Percentiles rank a stretch among this genome's conserved stretches.
phyloP scores from a whole-genome alignment of 1,140 invertebrate genomes.

The Caerostris extrusa region DNA sequence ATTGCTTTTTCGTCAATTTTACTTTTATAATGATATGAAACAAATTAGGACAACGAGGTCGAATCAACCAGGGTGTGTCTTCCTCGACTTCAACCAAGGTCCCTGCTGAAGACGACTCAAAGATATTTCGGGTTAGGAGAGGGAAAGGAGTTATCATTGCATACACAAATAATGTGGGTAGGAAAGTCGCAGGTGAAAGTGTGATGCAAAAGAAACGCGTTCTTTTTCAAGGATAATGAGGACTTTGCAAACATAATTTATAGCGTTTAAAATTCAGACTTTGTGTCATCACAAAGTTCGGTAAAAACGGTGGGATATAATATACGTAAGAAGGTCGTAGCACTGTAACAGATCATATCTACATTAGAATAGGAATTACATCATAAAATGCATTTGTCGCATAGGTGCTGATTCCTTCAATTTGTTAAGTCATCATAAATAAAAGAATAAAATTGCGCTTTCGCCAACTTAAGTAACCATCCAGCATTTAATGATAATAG shows the following conservation, averaged over 20 bases:
- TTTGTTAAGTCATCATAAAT: too few species aligned
- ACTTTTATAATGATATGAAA: constrained; percentile 63
- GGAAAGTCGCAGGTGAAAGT: constrained; percentile 21
- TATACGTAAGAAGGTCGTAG: too few species aligned
- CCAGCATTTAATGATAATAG: background rate
- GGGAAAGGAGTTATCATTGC: background rate
- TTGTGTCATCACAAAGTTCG: too few species aligned
- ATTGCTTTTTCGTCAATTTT: constrained; percentile 69
- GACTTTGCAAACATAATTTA: background rate
- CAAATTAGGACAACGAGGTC: constrained; percentile 77
- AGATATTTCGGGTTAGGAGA: constrained; percentile 25
- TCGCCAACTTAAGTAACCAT: background rate
- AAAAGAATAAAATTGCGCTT: background rate
- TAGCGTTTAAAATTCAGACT: background rate
- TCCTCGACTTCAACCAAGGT: constrained; percentile 65
- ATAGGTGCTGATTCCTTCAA: too few species aligned
- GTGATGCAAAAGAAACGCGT: constrained; percentile 12
- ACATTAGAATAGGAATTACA: too few species aligned
- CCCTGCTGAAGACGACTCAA: constrained; percentile 19
- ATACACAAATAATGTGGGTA: constrained; percentile 22
- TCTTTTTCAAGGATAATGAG: constrained; percentile 12
- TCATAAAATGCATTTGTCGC: too few species aligned
- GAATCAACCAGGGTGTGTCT: constrained; percentile 68
- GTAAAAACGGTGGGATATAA: too few species aligned
- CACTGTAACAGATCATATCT: too few species aligned